A percentile compares a stretch with the other conserved stretches of the same genome.
Evolutionary conservation across 2,797 vertebrate species (phyloP).

Genomic region (Nyctibius grandis): DNA sequence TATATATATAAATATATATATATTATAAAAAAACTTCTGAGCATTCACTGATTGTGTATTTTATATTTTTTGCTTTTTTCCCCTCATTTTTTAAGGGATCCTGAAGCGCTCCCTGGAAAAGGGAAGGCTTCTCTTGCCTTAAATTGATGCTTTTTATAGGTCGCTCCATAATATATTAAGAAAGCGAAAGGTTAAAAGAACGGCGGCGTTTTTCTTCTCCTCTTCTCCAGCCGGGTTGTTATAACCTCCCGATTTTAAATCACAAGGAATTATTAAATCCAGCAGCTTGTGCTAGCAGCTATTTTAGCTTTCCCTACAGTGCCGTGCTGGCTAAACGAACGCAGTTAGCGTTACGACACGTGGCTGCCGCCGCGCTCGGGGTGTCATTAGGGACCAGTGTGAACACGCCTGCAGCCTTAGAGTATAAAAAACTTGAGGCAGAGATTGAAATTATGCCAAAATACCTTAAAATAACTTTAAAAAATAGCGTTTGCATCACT

Average conservation of each 20-base stretch:
- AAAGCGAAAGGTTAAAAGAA: neutral
- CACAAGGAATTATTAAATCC: neutral
- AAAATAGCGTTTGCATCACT: rapidly evolving
- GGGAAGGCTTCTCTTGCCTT: neutral
- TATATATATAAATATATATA: neutral
- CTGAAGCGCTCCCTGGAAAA: neutral
- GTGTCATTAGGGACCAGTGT: neutral
- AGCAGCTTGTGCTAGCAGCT: neutral
- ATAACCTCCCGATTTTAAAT: neutral
- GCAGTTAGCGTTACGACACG: neutral
- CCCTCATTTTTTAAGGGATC: neutral
- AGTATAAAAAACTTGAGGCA: neutral
- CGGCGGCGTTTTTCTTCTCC: rapidly evolving
- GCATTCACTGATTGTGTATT: rapidly evolving
- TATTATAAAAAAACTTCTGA: rapidly evolving
- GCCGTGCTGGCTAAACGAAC: neutral
- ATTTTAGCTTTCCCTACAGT: neutral
- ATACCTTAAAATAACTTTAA: neutral
- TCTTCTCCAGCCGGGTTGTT: neutral
- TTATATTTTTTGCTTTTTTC: rapidly evolving
- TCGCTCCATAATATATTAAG: neutral
- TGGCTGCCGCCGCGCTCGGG: neutral
- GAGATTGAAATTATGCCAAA: neutral
- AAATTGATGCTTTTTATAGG: neutral
- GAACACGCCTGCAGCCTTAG: neutral